A percentile compares a stretch with the other conserved stretches of the same genome.
These are phyloP conservation scores for Clarias magur DNA, from an alignment of 2,113 vertebrate genomes.

Conservation along the genomic window DNA sequence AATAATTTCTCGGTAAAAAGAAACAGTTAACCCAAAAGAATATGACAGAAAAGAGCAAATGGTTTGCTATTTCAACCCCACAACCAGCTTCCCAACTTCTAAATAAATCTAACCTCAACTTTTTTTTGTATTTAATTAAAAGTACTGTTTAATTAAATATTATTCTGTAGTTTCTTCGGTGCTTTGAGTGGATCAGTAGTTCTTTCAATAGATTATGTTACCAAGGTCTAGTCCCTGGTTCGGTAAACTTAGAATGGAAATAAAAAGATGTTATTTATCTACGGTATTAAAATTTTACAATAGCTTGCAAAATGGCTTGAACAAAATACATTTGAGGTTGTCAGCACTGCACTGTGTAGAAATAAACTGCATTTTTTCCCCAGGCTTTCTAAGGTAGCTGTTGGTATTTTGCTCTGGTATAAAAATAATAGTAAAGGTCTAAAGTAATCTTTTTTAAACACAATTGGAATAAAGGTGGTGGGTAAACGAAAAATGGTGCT, in stretches of 20 bases:
- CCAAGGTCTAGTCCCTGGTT: not conserved
- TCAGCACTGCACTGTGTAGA: not conserved
- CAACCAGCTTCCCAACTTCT: not conserved
- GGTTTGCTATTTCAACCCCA: not conserved
- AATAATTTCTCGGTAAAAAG: not conserved
- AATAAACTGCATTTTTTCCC: constrained; percentile 28
- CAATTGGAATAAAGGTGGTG: constrained; percentile 53
- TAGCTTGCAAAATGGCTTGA: not conserved
- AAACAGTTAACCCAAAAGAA: not conserved
- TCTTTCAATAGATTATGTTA: not conserved
- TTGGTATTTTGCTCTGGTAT: constrained; percentile 34
- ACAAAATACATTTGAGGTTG: not conserved
- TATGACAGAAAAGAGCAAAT: not conserved
- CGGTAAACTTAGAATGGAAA: not conserved
- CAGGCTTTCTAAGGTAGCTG: constrained; percentile 6
- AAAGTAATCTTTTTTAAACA: constrained; percentile 44
- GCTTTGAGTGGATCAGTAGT: not conserved
- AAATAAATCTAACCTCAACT: not conserved
- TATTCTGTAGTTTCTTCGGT: not conserved
- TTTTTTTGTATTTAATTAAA: too few relatives aligned
- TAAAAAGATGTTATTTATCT: not conserved
- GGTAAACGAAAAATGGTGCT: constrained; percentile 39
- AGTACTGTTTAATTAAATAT: not conserved
- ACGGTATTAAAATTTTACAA: not conserved
- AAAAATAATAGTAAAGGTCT: constrained; percentile 30